A percentile compares a stretch with the other conserved stretches of the same genome.
Conservation (phyloP, 2,888 invertebrate genomes). For the Amorpha juglandis region DNA sequence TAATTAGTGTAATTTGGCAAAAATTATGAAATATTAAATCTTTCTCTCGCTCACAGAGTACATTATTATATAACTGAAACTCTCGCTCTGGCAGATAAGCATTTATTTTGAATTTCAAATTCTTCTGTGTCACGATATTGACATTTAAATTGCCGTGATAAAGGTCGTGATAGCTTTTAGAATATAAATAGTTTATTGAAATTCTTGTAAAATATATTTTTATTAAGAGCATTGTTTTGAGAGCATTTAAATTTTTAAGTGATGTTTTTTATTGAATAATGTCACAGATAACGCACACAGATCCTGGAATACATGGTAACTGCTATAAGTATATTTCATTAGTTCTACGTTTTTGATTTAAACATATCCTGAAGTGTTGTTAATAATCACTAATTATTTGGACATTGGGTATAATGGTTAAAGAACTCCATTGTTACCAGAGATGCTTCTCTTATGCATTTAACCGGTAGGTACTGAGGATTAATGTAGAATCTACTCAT, state of each 20-base stretch:
- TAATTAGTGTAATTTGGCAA: background rate
- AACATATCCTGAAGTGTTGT: too few species aligned
- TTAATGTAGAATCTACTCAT: too few species aligned
- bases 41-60: too few species aligned
- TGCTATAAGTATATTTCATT: too few species aligned
- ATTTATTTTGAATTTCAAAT: slow-evolving; percentile 5
- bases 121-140: background rate
- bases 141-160: background rate
- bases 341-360: too few species aligned
- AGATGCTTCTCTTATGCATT: too few species aligned
- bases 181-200: slow-evolving; percentile 6
- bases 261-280: slow-evolving; percentile 41
- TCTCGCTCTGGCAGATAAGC: background rate
- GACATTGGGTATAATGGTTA: too few species aligned
- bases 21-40: background rate
- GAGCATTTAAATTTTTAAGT: slow-evolving; percentile 32
- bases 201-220: slow-evolving; percentile 27
- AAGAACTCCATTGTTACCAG: too few species aligned
- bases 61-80: too few species aligned
- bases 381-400: too few species aligned
- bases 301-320: slow-evolving; percentile 51
- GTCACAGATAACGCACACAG: slow-evolving; percentile 44
- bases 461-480: too few species aligned
- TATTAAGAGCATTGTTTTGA: background rate
- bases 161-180: background rate